Percentiles rank a stretch among this genome's conserved stretches.
Evolutionary conservation across 2,888 invertebrate species (phyloP).

Genomic region (Brenthis daphne): DNA sequence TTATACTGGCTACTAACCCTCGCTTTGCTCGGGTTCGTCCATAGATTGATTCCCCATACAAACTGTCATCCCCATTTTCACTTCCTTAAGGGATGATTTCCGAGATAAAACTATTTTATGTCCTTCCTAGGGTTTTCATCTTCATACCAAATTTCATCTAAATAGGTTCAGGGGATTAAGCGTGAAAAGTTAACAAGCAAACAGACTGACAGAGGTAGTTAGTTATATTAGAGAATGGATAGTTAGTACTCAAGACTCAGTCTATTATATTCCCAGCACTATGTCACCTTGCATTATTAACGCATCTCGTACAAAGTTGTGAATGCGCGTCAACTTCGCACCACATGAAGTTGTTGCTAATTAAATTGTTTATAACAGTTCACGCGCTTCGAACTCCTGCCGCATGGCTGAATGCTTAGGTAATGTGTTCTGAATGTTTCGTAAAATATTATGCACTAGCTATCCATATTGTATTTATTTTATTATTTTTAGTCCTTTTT

Average conservation of each 20-base stretch:
- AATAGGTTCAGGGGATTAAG: too few relatives aligned
- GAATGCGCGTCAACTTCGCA: slow-evolving; percentile 20
- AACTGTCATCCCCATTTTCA: too few relatives aligned
- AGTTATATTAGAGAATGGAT: neutral
- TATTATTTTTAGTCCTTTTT: too few relatives aligned
- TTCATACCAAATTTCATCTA: too few relatives aligned
- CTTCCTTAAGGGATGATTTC: too few relatives aligned
- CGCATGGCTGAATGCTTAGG: slow-evolving; percentile 15
- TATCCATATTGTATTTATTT: neutral
- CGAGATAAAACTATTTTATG: too few relatives aligned
- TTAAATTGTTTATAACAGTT: slow-evolving; percentile 32
- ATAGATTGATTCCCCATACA: too few relatives aligned
- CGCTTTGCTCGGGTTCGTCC: too few relatives aligned
- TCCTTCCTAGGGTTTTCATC: too few relatives aligned
- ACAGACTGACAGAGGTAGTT: too few relatives aligned
- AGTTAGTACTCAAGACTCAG: neutral
- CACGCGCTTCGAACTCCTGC: slow-evolving; percentile 12
- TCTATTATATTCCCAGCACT: slow-evolving; percentile 7
- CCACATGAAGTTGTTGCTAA: slow-evolving; percentile 24
- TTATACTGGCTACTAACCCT: too few relatives aligned
- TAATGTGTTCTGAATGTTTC: slow-evolving; percentile 19
- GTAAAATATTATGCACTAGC: neutral
- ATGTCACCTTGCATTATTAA: slow-evolving; percentile 32
- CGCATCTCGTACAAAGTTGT: slow-evolving; percentile 22
- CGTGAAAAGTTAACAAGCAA: too few relatives aligned